Conservation (phyloP, 2,113 vertebrate species). For the Setophaga coronata region DNA sequence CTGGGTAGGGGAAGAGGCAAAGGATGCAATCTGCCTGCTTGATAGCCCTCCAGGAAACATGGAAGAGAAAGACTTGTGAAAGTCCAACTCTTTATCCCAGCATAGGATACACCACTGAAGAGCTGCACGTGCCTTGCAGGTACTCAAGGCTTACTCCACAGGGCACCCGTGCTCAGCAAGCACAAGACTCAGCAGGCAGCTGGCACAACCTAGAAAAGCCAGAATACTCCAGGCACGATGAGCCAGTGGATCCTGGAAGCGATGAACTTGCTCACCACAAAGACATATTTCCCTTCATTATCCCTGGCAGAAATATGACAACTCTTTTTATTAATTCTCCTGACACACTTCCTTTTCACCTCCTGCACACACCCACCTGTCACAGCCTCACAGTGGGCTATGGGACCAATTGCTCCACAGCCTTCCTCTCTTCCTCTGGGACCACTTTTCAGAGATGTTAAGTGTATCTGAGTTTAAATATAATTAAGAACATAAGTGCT, state of each 20-base stretch:
- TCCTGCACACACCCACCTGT: not conserved
- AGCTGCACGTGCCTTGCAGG: not conserved
- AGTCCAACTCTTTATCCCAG: not conserved
- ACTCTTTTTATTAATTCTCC: not conserved
- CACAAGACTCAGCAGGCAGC: not conserved
- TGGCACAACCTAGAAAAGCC: not conserved
- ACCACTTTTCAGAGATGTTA: not conserved
- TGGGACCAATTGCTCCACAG: not conserved
- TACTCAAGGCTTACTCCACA: not conserved
- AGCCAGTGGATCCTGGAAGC: not conserved
- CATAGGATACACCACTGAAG: not conserved
- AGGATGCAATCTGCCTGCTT: not conserved
- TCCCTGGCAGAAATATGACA: not conserved
- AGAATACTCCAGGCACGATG: not conserved
- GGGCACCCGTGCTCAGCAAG: rapidly evolving
- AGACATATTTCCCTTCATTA: not conserved
- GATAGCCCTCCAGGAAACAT: rapidly evolving
- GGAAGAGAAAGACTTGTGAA: not conserved
- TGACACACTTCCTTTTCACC: rapidly evolving
- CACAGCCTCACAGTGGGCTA: not conserved
- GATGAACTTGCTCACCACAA: not conserved
- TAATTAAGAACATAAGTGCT: not conserved
- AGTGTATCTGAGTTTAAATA: not conserved
- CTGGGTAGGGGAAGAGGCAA: not conserved
- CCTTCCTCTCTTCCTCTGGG: not conserved